These are phyloP conservation scores for Actias luna DNA, from an alignment of 2,888 invertebrate species.

Conservation along the genomic window DNA sequence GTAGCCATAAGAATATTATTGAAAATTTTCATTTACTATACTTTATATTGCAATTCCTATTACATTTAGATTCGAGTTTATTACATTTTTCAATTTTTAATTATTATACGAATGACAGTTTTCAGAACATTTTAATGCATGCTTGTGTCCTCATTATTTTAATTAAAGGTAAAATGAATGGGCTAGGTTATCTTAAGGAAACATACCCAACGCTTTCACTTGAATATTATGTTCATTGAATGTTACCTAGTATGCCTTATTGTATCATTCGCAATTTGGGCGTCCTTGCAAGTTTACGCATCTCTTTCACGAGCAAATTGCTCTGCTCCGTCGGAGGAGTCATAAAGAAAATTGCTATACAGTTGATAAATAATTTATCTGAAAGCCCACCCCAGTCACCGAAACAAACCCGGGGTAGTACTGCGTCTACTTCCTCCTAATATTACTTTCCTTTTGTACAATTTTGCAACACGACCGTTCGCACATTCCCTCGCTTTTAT, in stretches of 20 bases:
- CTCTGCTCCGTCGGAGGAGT: slow-evolving; percentile 80
- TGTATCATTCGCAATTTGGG: slow-evolving; percentile 74
- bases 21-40: background rate
- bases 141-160: no score
- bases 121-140: no score
- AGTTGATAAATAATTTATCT: slow-evolving; percentile 83
- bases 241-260: slow-evolving; percentile 62
- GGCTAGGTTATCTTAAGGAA: background rate
- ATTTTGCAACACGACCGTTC: slow-evolving; percentile 80
- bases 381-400: slow-evolving; percentile 80
- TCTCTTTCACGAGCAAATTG: slow-evolving; percentile 80
- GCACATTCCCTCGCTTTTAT: slow-evolving; percentile 80
- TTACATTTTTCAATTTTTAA: no score
- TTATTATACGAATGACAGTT: no score
- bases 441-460: slow-evolving; percentile 82
- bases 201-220: background rate
- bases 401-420: slow-evolving; percentile 71
- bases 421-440: slow-evolving; percentile 73
- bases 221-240: slow-evolving; percentile 58
- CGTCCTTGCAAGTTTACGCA: slow-evolving; percentile 80
- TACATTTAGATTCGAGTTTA: no score
- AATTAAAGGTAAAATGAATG: background rate
- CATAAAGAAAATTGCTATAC: slow-evolving; percentile 83
- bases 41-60: background rate
- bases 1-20: background rate